Conservation (phyloP, 64 coral and sea anemone species). For the Actinia equina region DNA sequence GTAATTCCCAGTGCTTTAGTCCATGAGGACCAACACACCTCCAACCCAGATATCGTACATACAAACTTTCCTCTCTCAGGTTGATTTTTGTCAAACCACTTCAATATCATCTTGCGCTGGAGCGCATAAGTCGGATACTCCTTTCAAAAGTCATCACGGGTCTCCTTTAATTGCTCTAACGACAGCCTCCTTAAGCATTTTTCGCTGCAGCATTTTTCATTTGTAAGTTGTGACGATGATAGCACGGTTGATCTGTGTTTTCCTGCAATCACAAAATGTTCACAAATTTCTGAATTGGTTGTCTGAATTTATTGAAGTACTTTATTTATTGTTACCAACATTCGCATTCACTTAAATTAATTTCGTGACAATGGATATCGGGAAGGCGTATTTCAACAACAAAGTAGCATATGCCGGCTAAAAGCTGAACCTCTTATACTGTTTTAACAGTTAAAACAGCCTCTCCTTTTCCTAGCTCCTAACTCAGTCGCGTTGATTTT, state of each 20-base stretch:
- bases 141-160: background rate
- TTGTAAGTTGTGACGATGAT: background rate
- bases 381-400: too few relatives aligned
- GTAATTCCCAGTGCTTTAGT: background rate
- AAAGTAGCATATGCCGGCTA: too few relatives aligned
- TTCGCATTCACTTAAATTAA: too few relatives aligned
- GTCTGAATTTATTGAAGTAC: too few relatives aligned
- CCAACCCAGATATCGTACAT: background rate
- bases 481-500: too few relatives aligned
- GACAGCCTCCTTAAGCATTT: background rate
- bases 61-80: background rate
- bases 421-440: too few relatives aligned
- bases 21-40: background rate
- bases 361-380: too few relatives aligned
- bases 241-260: background rate
- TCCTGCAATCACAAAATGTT: background rate
- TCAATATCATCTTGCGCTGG: background rate
- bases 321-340: too few relatives aligned
- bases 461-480: too few relatives aligned
- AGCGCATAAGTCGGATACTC: background rate
- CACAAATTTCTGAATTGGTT: too few relatives aligned
- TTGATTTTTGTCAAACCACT: slow-evolving; percentile 10
- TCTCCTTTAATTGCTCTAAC: background rate
- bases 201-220: background rate
- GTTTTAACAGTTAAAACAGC: too few relatives aligned